Conservation (phyloP, 2,888 invertebrate genomes). For the Drosophila hamatofila region DNA sequence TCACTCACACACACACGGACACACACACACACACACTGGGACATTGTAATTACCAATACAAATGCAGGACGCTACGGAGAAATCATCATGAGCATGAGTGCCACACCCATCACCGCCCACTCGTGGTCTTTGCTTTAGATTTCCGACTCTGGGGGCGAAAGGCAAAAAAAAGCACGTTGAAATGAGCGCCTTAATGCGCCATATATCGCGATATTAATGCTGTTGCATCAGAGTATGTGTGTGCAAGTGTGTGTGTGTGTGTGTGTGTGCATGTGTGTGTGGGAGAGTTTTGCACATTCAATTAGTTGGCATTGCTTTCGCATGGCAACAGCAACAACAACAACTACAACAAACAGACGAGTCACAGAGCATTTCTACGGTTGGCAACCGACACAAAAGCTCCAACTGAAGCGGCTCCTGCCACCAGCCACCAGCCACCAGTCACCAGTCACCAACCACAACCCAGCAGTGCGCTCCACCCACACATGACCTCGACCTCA, state of each 20-base stretch:
- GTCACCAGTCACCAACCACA: too few relatives aligned
- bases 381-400: slow-evolving; percentile 67
- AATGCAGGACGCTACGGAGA: slow-evolving; percentile 59
- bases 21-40: slow-evolving; percentile 22
- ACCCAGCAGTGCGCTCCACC: slow-evolving; percentile 11
- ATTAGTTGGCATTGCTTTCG: slow-evolving; percentile 75
- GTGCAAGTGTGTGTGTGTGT: slow-evolving; percentile 21
- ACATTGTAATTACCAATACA: slow-evolving; percentile 75
- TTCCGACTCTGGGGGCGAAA: slow-evolving; percentile 33
- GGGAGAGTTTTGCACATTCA: slow-evolving; percentile 68
- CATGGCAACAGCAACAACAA: slow-evolving; percentile 52
- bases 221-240: slow-evolving; percentile 27
- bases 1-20: slow-evolving; percentile 29
- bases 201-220: slow-evolving; percentile 63
- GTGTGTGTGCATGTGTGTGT: slow-evolving; percentile 15
- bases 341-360: slow-evolving; percentile 38
- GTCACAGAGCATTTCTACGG: slow-evolving; percentile 66
- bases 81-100: slow-evolving; percentile 50
- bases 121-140: slow-evolving; percentile 43
- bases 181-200: slow-evolving; percentile 76
- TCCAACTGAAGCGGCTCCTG: slow-evolving; percentile 26
- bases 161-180: slow-evolving; percentile 35
- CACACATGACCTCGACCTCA: slow-evolving; percentile 63
- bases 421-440: neutral
- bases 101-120: slow-evolving; percentile 12